Evolutionary conservation across 2,797 vertebrate species (phyloP).

Genomic region (Gouania willdenowi): DNA sequence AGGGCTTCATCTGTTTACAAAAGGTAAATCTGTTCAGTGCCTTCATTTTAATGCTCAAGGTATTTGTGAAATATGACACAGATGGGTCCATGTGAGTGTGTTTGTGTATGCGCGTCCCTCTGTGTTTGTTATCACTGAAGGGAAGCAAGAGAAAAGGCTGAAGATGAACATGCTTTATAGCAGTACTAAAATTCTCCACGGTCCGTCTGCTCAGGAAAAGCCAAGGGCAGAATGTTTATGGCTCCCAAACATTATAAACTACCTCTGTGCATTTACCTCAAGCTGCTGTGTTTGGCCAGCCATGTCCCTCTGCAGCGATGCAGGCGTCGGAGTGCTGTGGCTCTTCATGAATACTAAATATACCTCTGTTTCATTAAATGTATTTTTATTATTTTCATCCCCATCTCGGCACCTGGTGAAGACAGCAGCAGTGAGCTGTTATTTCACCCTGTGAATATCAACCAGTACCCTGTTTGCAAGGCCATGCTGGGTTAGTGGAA

Average conservation of each 20-base stretch:
- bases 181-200: conserved; percentile 78
- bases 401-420: conserved; percentile 47
- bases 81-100: conserved; percentile 39
- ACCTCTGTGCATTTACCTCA: conserved; percentile 71
- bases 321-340: conserved; percentile 25
- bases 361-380: conserved; percentile 68
- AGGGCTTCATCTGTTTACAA: conserved; percentile 33
- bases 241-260: conserved; percentile 79
- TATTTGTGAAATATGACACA: conserved; percentile 59
- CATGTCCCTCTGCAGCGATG: conserved; percentile 49
- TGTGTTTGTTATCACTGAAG: conserved; percentile 51
- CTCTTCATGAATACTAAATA: conserved; percentile 73
- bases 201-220: conserved; percentile 78
- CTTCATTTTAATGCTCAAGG: conserved; percentile 51
- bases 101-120: conserved; percentile 42
- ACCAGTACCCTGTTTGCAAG: conserved; percentile 12
- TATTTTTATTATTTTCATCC: conserved; percentile 62
- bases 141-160: conserved; percentile 49
- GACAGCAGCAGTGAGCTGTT: conserved; percentile 42
- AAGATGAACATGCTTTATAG: conserved; percentile 79
- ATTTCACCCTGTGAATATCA: conserved; percentile 55
- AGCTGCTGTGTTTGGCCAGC: conserved; percentile 68
- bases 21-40: conserved; percentile 34
- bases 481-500: conserved; percentile 7
- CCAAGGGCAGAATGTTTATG: conserved; percentile 83